A percentile compares a stretch with the other conserved stretches of the same genome.
Evolutionary conservation across 2,888 invertebrate species (phyloP).

Genomic region (Acanthopleura granulata): DNA sequence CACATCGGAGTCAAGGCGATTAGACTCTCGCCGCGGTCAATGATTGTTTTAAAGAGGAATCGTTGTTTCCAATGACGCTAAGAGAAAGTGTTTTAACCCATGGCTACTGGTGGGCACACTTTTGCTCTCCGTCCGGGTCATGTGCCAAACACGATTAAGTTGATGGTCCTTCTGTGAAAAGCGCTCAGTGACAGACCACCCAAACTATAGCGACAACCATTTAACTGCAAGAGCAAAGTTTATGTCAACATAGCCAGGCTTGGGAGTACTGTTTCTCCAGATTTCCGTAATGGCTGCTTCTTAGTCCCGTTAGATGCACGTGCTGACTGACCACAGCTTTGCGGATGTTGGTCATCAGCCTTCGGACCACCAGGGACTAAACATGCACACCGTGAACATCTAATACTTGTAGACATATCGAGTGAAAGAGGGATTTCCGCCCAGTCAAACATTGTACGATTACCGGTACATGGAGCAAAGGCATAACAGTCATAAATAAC

Average conservation of each 20-base stretch:
- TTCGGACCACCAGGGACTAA: background rate
- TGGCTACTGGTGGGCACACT: too few species aligned
- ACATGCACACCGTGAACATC: background rate
- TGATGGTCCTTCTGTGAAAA: too few species aligned
- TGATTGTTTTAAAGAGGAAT: too few species aligned
- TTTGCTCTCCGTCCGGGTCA: too few species aligned
- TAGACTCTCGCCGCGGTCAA: too few species aligned
- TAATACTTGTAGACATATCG: background rate
- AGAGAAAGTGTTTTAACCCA: too few species aligned
- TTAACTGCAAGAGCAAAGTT: background rate
- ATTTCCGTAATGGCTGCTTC: too few species aligned
- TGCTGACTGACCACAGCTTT: background rate
- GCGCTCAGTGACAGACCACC: background rate
- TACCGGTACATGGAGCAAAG: background rate
- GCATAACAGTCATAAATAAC: constrained; percentile 1
- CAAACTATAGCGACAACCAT: background rate
- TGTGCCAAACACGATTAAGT: too few species aligned
- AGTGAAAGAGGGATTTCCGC: background rate
- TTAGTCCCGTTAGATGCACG: background rate
- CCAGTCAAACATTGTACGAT: background rate
- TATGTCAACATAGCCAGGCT: background rate
- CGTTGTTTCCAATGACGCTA: too few species aligned
- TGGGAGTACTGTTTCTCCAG: background rate
- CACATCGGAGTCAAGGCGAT: too few species aligned
- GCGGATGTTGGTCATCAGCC: background rate